A percentile compares a stretch with the other conserved stretches of the same genome.
phyloP scores from a whole-genome alignment of 2,797 vertebrate genomes.

The Meda fulgida region DNA sequence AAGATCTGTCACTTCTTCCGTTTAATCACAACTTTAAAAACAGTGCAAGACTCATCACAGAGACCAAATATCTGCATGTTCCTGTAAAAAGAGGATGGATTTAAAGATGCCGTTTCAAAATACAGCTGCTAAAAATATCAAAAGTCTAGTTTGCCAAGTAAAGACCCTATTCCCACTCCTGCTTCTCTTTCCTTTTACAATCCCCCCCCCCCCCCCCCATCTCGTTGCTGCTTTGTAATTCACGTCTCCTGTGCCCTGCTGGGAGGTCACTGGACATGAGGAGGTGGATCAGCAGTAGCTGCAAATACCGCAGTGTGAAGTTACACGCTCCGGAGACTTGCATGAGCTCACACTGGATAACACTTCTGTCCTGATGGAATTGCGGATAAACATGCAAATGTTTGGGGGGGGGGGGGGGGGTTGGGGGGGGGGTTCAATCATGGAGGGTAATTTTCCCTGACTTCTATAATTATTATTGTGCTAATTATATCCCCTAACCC shows the following conservation, averaged over 20 bases:
- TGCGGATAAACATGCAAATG: not conserved
- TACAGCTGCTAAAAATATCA: not conserved
- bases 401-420: no score
- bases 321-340: conserved; percentile 52
- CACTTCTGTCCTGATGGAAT: conserved; percentile 40
- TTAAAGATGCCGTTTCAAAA: not conserved
- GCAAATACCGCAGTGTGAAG: conserved; percentile 55
- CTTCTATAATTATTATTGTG: not conserved
- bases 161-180: conserved; percentile 16
- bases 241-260: conserved; percentile 28
- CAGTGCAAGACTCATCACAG: not conserved
- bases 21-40: not conserved
- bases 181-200: conserved; percentile 11
- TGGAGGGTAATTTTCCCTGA: not conserved
- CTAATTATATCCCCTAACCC: not conserved
- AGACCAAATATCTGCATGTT: not conserved
- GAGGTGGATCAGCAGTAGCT: conserved; percentile 42
- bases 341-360: conserved; percentile 48
- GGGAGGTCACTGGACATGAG: conserved; percentile 54
- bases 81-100: not conserved
- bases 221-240: conserved; percentile 35
- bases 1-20: not conserved
- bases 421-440: no score
- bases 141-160: conserved; percentile 1
- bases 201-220: no score